Percentiles rank a stretch among this genome's conserved stretches.
phyloP scores from a whole-genome alignment of 1,140 invertebrate genomes.

The Paraescarpia echinospica region DNA sequence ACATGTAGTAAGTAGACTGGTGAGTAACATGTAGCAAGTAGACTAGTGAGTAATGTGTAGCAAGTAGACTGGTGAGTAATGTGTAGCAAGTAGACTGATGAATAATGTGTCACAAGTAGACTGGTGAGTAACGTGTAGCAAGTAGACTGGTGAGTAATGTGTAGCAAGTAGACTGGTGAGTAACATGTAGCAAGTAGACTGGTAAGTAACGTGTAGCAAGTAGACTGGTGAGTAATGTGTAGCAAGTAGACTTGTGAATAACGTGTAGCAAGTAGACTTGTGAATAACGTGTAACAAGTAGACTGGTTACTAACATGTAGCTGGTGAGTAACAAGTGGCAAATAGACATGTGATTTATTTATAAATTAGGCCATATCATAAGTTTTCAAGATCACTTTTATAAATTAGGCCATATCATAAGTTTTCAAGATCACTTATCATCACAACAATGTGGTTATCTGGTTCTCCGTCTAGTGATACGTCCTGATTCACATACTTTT shows the following conservation, averaged over 20 bases:
- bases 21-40: conserved; percentile 1
- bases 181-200: conserved; percentile 5
- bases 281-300: not conserved
- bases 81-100: not conserved
- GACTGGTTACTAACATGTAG: too few species aligned
- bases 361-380: too few species aligned
- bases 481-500: too few species aligned
- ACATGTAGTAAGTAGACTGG: not conserved
- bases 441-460: too few species aligned
- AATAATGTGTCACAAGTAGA: not conserved
- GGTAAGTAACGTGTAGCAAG: too few species aligned
- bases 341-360: too few species aligned
- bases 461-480: too few species aligned
- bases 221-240: not conserved
- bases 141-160: conserved; percentile 12
- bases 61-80: not conserved
- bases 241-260: conserved; percentile 5
- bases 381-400: too few species aligned
- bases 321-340: not conserved
- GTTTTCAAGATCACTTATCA: too few species aligned
- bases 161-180: not conserved
- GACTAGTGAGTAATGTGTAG: not conserved
- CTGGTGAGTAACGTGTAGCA: not conserved
- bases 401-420: too few species aligned
- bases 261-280: not conserved